Percentiles rank a stretch among this genome's conserved stretches.
Evolutionary conservation across 2,797 vertebrate species (phyloP).

Genomic region (Eulemur mongoz): DNA sequence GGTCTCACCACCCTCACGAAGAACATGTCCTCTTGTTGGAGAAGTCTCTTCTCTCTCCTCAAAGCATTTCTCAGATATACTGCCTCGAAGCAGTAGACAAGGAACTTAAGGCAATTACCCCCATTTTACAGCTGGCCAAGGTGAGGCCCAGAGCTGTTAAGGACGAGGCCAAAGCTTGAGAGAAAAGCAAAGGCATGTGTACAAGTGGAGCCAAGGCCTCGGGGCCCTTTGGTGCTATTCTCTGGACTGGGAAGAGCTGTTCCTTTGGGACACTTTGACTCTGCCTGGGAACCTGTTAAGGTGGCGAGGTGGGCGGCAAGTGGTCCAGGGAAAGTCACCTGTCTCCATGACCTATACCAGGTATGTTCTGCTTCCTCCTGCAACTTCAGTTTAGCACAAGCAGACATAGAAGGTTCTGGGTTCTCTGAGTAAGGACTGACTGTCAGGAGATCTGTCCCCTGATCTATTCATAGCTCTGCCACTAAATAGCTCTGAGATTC

Average conservation of each 20-base stretch:
- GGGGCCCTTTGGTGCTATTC: not conserved
- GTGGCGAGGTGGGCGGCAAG: not conserved
- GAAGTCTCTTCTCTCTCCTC: not conserved
- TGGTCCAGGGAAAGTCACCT: not conserved
- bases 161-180: not conserved
- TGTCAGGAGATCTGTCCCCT: not conserved
- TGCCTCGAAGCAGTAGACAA: not conserved
- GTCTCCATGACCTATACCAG: not conserved
- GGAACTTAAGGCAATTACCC: not conserved
- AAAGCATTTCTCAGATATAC: not conserved
- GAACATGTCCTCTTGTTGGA: not conserved
- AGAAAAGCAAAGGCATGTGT: not conserved
- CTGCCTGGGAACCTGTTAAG: not conserved
- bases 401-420: not conserved
- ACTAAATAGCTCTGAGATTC: not conserved
- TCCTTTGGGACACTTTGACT: not conserved
- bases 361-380: not conserved
- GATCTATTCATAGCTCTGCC: not conserved
- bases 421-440: not conserved
- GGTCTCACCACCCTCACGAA: not conserved
- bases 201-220: not conserved
- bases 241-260: not conserved
- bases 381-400: not conserved
- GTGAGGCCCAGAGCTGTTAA: not conserved
- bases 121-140: not conserved